Evolutionary conservation across 2,888 invertebrate genomes (phyloP).

Genomic region (Eupithecia insigniata): DNA sequence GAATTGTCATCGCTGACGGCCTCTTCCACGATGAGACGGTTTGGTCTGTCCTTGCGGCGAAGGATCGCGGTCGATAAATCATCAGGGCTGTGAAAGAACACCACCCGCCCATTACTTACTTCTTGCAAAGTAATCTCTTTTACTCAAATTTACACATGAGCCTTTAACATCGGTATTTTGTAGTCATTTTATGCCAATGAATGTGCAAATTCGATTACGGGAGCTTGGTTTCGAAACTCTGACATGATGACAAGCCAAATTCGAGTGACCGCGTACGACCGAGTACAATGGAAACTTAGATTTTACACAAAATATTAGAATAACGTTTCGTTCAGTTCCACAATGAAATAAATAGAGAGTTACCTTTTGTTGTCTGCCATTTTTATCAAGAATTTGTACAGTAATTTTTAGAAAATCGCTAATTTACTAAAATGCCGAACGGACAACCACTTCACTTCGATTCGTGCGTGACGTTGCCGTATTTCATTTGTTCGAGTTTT

Average conservation of each 20-base stretch:
- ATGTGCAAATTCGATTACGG: slow-evolving; percentile 49
- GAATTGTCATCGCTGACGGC: slow-evolving; percentile 99
- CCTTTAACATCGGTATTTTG: neutral
- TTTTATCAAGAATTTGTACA: slow-evolving; percentile 66
- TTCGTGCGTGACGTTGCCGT: slow-evolving; percentile 83
- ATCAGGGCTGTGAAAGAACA: slow-evolving; percentile 85
- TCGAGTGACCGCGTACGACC: slow-evolving; percentile 64
- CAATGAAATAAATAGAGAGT: slow-evolving; percentile 48
- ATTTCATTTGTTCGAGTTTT: slow-evolving; percentile 81
- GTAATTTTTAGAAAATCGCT: slow-evolving; percentile 66
- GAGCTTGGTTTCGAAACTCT: slow-evolving; percentile 55
- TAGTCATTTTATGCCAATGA: slow-evolving; percentile 34
- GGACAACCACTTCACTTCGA: slow-evolving; percentile 69
- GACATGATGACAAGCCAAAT: slow-evolving; percentile 85
- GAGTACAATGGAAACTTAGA: slow-evolving; percentile 52
- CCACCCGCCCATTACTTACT: slow-evolving; percentile 43
- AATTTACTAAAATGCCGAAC: slow-evolving; percentile 68
- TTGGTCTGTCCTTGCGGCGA: slow-evolving; percentile 98
- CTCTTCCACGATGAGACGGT: slow-evolving; percentile 98
- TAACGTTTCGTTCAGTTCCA: neutral
- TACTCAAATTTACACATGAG: slow-evolving; percentile 3
- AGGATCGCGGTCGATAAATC: slow-evolving; percentile 99
- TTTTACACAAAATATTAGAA: slow-evolving; percentile 34
- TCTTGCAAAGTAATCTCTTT: neutral
- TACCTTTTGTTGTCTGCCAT: slow-evolving; percentile 85